Percentiles rank a stretch among this genome's conserved stretches.
phyloP scores from a whole-genome alignment of 2,888 invertebrate species.

The Callyntrura sp. region DNA sequence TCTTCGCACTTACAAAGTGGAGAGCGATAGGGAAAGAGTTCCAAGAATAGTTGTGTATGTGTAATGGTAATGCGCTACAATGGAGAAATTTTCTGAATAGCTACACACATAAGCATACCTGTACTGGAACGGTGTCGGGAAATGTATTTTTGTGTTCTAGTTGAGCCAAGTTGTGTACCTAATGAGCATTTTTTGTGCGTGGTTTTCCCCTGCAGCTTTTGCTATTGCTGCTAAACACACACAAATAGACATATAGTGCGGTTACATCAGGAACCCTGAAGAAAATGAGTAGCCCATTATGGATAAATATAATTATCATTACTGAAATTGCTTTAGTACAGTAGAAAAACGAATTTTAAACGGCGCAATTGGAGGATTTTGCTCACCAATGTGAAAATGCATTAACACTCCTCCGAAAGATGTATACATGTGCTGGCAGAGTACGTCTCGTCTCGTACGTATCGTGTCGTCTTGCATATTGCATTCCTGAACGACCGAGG shows the following conservation, averaged over 20 bases:
- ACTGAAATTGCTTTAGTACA: not conserved
- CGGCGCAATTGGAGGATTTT: slow-evolving; percentile 5
- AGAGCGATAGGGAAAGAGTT: not conserved
- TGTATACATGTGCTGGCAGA: not conserved
- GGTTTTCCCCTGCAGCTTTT: too few species aligned
- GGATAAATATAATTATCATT: slow-evolving; percentile 40
- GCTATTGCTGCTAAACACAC: too few species aligned
- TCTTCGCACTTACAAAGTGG: slow-evolving; percentile 10
- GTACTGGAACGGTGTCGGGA: not conserved
- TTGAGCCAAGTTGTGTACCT: too few species aligned
- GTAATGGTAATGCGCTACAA: too few species aligned
- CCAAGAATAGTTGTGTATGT: too few species aligned
- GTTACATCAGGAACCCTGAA: not conserved
- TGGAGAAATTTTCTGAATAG: not conserved
- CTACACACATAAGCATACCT: not conserved
- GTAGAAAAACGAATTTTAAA: not conserved
- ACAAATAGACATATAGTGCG: too few species aligned
- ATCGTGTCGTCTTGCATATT: not conserved
- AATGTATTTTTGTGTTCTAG: too few species aligned
- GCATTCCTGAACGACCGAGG: not conserved
- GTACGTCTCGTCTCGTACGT: not conserved
- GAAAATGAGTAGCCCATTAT: slow-evolving; percentile 37
- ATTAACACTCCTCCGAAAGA: slow-evolving; percentile 53
- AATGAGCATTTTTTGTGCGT: too few species aligned
- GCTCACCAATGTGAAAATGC: slow-evolving; percentile 35